Evolutionary conservation across 2,113 vertebrate species (phyloP), one percentile per base, ranked within the genome.

Genomic region (Syrmaticus mikado): DNA sequence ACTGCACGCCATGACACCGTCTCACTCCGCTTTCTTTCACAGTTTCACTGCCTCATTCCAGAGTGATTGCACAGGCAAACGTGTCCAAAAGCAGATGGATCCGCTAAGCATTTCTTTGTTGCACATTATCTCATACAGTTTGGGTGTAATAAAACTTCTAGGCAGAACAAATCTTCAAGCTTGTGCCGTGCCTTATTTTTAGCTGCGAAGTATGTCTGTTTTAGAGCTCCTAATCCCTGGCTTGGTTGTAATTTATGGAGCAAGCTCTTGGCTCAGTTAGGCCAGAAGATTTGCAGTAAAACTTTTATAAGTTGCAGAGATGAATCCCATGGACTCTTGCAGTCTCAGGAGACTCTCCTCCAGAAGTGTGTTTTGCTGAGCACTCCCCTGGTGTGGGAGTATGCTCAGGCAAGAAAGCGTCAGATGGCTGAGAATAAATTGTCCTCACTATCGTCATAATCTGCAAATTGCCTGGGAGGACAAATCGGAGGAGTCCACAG

Each of bases 101-200:
- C 92, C 2, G 4, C 93, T 96, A 94, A 94, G 90, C 57, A 1
- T 86, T 27, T 87, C 72, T 91, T 88, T 94, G 85, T 91, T 93
- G 90, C 88, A 91, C 92, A 96, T 96, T 96, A 94, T 96, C 94
- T 96, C 95, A 95, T 88, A 93, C 85, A 96, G 93, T 96, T 96
- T 90, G 92, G 93, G 90, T 92, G 95, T 93, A 94, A 96, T 96
- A 96, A 96, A 96, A 96, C 88, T 96, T 96, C 90, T 92, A 96
- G 93, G 93, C 90, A 96, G 96, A 94, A 92, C 93, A 96, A 94
- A 96, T 96, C 96, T 96, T 94, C 82, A 74, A 78, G 93, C 93
- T 90, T 95, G 87, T 81, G 95, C 90, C 3, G 82, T 95, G 92
- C 79, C 93, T 96, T 96, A 96, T 96, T 94, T 96, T 96, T 94